Conservation (phyloP, 2,888 invertebrate species). For the Lasioglossum lativentre region DNA sequence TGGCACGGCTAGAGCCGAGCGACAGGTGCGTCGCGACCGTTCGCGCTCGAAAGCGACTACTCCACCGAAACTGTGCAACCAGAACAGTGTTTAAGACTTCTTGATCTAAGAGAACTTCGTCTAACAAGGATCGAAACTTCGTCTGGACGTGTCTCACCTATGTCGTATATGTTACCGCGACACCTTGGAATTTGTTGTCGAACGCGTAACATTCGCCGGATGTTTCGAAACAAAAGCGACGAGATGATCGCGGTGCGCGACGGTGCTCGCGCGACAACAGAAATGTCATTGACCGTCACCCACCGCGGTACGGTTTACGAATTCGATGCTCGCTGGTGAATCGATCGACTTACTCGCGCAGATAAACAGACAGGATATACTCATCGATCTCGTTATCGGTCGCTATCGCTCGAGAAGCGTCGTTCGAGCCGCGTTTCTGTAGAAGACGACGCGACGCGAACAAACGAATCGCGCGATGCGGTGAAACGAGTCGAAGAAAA, state of each 20-base stretch:
- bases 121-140: no score
- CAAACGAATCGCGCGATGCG: not conserved
- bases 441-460: not conserved
- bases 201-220: not conserved
- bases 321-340: not conserved
- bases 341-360: not conserved
- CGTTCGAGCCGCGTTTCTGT: not conserved
- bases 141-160: no score
- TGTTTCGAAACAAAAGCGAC: not conserved
- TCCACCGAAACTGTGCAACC: no score
- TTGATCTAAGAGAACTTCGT: no score
- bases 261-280: not conserved
- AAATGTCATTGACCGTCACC: not conserved
- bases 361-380: not conserved
- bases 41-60: not conserved
- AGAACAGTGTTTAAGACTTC: no score
- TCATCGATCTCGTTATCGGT: not conserved
- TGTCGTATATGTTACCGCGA: not conserved
- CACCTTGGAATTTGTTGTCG: conserved; percentile 11
- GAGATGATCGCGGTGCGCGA: not conserved
- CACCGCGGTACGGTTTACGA: not conserved
- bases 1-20: conserved; percentile 18
- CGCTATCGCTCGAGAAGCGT: not conserved
- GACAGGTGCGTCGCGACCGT: conserved; percentile 24
- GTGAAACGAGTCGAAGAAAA: conserved; percentile 38